Conservation (phyloP, 2,888 invertebrate genomes). For the Troides oblongomaculatus region DNA sequence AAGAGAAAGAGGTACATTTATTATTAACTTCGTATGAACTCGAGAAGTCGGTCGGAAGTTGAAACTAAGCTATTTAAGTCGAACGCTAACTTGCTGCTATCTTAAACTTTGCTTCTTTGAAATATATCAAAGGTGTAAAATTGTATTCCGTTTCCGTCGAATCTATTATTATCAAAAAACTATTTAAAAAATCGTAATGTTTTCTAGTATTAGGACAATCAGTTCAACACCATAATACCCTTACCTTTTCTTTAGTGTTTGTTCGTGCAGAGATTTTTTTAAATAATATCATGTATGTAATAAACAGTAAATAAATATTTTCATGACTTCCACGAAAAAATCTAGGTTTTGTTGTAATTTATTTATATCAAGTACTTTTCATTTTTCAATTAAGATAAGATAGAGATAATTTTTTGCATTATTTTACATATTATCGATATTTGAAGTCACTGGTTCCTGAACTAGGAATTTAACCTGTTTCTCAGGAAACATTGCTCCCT, state of each 20-base stretch:
- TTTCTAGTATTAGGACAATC: background rate
- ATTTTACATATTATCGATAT: too few relatives aligned
- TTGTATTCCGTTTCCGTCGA: background rate
- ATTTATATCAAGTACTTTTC: background rate
- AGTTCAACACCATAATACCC: too few relatives aligned
- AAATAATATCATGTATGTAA: background rate
- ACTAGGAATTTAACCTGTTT: too few relatives aligned
- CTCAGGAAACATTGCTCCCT: too few relatives aligned
- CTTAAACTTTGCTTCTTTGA: constrained; percentile 16
- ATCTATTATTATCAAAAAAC: background rate
- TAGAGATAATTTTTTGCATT: too few relatives aligned
- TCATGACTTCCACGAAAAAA: background rate
- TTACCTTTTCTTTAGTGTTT: too few relatives aligned
- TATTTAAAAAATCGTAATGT: background rate
- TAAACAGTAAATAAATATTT: background rate
- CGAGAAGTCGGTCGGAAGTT: constrained; percentile 15
- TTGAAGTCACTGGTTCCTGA: too few relatives aligned
- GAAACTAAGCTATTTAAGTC: constrained; percentile 23
- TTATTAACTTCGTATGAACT: constrained; percentile 28
- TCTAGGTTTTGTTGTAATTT: background rate
- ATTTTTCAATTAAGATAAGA: background rate
- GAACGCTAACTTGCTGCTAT: constrained; percentile 24
- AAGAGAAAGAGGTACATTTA: constrained; percentile 28
- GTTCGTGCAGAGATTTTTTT: too few relatives aligned
- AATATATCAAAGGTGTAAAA: constrained; percentile 9